Evolutionary conservation across 1,140 invertebrate species (phyloP), one percentile per base, ranked within the genome.

Genomic region (Trichoplusia ni): DNA sequence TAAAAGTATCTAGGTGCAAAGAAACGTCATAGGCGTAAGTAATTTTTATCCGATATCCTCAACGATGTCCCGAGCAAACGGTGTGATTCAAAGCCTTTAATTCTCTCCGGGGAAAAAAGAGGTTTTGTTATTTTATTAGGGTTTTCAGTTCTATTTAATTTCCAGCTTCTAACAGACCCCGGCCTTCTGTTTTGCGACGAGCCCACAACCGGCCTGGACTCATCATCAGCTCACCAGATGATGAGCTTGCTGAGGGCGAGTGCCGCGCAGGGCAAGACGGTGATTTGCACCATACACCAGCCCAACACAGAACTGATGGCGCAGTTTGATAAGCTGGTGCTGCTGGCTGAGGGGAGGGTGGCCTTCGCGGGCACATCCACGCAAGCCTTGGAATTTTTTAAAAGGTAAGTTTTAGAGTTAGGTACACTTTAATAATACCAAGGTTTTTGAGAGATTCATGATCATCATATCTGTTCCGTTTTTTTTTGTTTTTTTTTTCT

Each of bases 221-320:
- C 98, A 0, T 98, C 94, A 75, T 98, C 98, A 77, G 98, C 98
- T 0, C 94, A 95, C 70, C 97, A 96, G 82, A 89, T 99, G 37
- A 93, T 99, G n/a, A 89, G 91, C 1, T 93, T 95, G 71, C 92
- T 97, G 80, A 93, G 93, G 33, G 87, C 90, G 18, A 93, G 95
- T 78, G 93, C 94, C 0, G 80, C 84, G 1, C 82, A 91, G 9
- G 95, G 96, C 13, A 95, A 96, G 76, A 98, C 97, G 0, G 95
- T 99, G 1, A 89, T 99, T 14, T 98, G 97, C 78, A 99, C 98
- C 8, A 99, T 99, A 70, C 98, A 99, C 89, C 98, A 99, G 86
- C 98, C 98, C 0, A 98, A 96, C n/a, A 97, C 96, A 0, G 95
- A 98, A 72, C 92, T 99, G 23, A 98, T 98, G 79, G 93, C 94